Evolutionary conservation across 2,113 vertebrate genomes (phyloP).

Genomic region (Heptranchias perlo): DNA sequence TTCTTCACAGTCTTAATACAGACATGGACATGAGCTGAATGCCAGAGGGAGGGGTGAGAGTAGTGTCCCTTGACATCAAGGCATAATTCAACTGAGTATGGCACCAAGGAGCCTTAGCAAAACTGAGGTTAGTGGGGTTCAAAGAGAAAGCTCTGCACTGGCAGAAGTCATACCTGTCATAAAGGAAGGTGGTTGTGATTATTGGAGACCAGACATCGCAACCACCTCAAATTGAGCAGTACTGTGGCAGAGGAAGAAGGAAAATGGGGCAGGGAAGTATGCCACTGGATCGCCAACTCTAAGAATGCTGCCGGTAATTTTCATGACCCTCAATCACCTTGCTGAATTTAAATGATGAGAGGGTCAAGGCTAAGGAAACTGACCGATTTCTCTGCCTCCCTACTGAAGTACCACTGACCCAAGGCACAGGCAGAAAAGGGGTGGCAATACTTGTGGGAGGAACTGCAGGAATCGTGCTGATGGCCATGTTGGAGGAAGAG

Average conservation of each 20-base stretch:
- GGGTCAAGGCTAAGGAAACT: background rate
- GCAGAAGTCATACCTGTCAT: too few relatives aligned
- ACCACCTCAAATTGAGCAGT: background rate
- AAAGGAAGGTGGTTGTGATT: too few relatives aligned
- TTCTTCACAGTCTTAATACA: background rate
- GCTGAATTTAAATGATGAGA: background rate
- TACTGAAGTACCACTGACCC: background rate
- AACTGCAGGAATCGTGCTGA: background rate
- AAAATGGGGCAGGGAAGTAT: background rate
- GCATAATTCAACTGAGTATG: too few relatives aligned
- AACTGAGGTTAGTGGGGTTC: too few relatives aligned
- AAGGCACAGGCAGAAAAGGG: too few relatives aligned
- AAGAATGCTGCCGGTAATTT: too few relatives aligned
- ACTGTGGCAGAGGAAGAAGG: background rate
- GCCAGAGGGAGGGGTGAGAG: constrained; percentile 43
- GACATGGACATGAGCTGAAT: constrained; percentile 43
- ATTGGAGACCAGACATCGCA: too few relatives aligned
- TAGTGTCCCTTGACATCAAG: constrained; percentile 40
- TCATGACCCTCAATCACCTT: too few relatives aligned
- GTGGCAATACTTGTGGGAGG: too few relatives aligned
- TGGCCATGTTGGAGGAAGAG: background rate
- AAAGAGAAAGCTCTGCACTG: too few relatives aligned
- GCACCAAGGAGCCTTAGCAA: too few relatives aligned
- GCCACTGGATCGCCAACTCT: background rate
- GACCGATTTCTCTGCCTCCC: background rate